Evolutionary conservation across 37 sponge, comb jelly and placozoan genomes (phyloP).

Genomic region (Chondrosia reniformis): DNA sequence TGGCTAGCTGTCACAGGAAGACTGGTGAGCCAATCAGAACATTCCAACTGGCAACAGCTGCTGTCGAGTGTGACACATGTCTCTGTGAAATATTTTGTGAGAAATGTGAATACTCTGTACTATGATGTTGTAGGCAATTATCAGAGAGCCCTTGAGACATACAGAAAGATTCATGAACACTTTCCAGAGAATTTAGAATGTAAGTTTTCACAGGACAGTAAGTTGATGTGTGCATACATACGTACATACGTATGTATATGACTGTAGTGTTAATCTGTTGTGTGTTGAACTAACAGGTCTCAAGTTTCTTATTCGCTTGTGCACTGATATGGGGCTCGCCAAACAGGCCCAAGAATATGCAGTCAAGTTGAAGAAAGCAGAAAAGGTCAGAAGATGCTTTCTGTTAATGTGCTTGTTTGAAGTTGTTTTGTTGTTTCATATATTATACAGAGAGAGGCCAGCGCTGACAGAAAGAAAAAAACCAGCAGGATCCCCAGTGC

Average conservation of each 20-base stretch:
- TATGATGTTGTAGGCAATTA: constrained; percentile 72
- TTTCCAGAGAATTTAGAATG: constrained; percentile 95
- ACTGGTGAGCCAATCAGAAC: constrained; percentile 42
- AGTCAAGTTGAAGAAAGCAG: constrained; percentile 78
- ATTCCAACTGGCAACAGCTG: too few species aligned
- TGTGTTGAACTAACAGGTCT: constrained; percentile 20
- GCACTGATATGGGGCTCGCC: constrained; percentile 79
- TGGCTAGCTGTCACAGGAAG: constrained; percentile 87
- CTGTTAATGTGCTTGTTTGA: constrained; percentile 11
- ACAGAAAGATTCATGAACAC: constrained; percentile 73
- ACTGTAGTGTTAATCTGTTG: not conserved
- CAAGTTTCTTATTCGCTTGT: constrained; percentile 86
- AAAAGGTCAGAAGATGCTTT: constrained; percentile 47
- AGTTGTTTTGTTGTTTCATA: not conserved
- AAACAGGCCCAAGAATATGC: constrained; percentile 87
- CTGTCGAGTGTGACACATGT: too few species aligned
- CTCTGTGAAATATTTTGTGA: too few species aligned
- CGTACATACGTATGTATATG: not conserved
- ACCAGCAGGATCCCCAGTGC: constrained; percentile 12
- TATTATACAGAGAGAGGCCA: not conserved
- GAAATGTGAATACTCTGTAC: not conserved
- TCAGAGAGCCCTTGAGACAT: constrained; percentile 81
- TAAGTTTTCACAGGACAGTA: not conserved
- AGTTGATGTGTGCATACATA: not conserved
- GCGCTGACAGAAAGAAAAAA: too few species aligned